Conservation (phyloP, 2,888 invertebrate species). For the Platycnemis pennipes region DNA sequence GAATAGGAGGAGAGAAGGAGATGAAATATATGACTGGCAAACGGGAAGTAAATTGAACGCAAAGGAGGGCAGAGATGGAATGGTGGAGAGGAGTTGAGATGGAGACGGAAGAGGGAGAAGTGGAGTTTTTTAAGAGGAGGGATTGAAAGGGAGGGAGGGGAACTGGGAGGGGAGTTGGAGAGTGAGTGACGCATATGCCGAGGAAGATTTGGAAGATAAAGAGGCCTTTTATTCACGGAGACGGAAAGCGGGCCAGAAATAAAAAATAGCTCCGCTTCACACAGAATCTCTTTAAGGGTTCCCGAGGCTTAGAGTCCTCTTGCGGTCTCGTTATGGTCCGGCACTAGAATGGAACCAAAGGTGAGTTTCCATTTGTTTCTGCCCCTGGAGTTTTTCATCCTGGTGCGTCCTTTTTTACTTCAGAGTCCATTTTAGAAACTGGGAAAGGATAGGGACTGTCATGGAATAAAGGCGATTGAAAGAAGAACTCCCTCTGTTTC, state of each 20-base stretch:
- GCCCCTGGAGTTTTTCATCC: too few species aligned
- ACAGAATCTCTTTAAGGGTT: conserved; percentile 14
- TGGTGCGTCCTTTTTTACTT: neutral
- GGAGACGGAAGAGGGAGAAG: neutral
- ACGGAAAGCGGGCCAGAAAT: neutral
- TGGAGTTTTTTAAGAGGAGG: neutral
- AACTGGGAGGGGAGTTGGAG: neutral
- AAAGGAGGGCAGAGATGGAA: neutral
- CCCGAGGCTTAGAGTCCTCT: neutral
- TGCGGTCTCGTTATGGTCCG: conserved; percentile 37
- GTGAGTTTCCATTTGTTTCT: conserved; percentile 27
- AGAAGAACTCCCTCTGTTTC: too few species aligned
- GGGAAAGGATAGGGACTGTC: too few species aligned
- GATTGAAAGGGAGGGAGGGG: neutral
- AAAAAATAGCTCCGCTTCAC: conserved; percentile 34
- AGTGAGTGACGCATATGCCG: conserved; percentile 8
- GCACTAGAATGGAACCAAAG: conserved; percentile 5
- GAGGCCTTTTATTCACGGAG: conserved; percentile 8
- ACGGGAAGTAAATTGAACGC: neutral
- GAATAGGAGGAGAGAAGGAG: neutral
- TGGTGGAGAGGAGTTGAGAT: too few species aligned
- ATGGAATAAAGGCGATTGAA: too few species aligned
- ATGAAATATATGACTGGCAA: neutral
- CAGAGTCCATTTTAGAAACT: too few species aligned
- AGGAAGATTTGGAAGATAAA: conserved; percentile 7